Base-by-base conservation (phyloP, 2,797 vertebrate genomes). In the Pseudomugil tenellus region DNA sequence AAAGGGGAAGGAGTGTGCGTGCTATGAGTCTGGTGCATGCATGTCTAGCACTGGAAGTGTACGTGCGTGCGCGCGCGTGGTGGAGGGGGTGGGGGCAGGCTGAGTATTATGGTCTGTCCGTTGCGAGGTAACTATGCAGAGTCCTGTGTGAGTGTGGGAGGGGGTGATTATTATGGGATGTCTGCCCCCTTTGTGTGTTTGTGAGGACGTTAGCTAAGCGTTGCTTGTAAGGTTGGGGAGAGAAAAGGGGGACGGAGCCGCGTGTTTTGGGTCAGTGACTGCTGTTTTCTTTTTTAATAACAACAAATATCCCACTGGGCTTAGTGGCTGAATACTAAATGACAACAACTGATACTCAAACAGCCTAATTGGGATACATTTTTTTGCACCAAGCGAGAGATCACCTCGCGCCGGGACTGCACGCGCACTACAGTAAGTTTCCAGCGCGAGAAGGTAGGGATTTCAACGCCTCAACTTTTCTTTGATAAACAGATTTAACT, bases 91-190 rank as follows among this genome's bases (percentile, higher is more conserved):
- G 90, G 86, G 89, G 90, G 92, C 81, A 89, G 87, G 77, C 87
- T 84, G 92, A 94, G 84, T 94, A 95, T 95, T 95, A 96, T 96
- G 95, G 95, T 95, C 95, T 96, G 95, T 94, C 94, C 92, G 95
- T 95, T 95, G 94, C 95, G 93, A 94, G 94, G 95, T 95, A 95
- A 94, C 95, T 93, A 93, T 94, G 94, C 93, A 94, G 94, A 94
- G 94, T 94, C 92, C 90, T 92, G 92, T 89, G 89, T 76, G 91
- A 86, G 93, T 92, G 93, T 93, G 91, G 91, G 91, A 87, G 91
- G 90, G 91, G 78, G 87, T 83, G 88, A 91, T 93, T 94, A 94
- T 94, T 95, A 94, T 95, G 94, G 94, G 94, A 95, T 95, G 94
- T 91, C 92, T 94, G 92, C 92, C 93, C 93, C 93, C 90, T 95